Base-by-base conservation (phyloP, 2,113 vertebrate species). In the Corythaeola cristata region DNA sequence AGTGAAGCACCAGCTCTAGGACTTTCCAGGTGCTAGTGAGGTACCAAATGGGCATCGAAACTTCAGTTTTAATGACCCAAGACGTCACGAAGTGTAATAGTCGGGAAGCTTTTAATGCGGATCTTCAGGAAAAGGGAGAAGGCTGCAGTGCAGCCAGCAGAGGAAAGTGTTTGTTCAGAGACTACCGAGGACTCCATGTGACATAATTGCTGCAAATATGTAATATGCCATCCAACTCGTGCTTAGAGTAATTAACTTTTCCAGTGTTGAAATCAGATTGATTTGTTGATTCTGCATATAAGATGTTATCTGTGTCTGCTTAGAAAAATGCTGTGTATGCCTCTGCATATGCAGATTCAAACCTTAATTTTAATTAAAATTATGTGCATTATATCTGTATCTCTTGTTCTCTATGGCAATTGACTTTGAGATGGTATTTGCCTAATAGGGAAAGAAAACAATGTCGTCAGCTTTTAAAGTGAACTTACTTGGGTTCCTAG, bases 261-360 rank as follows among this genome's bases (percentile, higher is more conserved):
- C 68, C 71, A 44, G 68, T 91, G 88, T 90, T 90, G 93, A 96
- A 97, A 93, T 91, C 94, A 45, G 69, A 60, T 78, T 93, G 87
- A 93, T 92, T 93, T 85, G 90, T 95, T 96, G 77, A 88, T 96
- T 89, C 71, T 94, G 81, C 80, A 18, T 83, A 9, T 55, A 50
- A 92, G 64, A 55, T 84, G 56, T 81, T 93, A 83, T 77, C 85
- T 83, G 1, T 66, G 64, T 88, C 79, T 90, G 74, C 72, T 21
- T 33, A 89, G 53, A 90, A 87, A 86, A 87, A 68, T 58, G 60
- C 35, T 78, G 68, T 59, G 28, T 78, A 14, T 63, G 41, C 23
- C n/a, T 88, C 80, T 92, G 84, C 77, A 82, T 77, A 88, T 53
- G 84, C 63, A 85, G 80, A 85, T 87, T 73, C 66, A 87, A 85